phyloP scores from a whole-genome alignment of 2,113 vertebrate genomes.

The Irena cyanogastra region DNA sequence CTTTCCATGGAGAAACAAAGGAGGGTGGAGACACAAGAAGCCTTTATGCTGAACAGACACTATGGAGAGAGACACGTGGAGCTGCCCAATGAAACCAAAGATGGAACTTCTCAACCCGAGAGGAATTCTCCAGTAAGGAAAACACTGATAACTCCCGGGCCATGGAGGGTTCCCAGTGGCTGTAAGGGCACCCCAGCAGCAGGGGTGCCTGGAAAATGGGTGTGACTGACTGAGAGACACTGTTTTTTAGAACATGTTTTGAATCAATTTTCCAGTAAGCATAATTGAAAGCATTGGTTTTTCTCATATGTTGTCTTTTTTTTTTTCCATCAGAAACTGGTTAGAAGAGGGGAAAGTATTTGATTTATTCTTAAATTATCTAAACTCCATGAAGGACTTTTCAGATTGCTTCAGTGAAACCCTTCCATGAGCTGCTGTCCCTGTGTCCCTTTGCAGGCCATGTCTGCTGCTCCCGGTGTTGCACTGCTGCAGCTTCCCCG shows the following conservation, averaged over 20 bases:
- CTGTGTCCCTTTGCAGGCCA: neutral
- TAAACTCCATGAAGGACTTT: slow-evolving; percentile 64
- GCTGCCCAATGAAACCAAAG: slow-evolving; percentile 39
- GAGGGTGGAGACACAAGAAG: slow-evolving; percentile 19
- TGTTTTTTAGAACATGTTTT: neutral
- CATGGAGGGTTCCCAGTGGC: slow-evolving; percentile 89
- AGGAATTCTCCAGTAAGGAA: slow-evolving; percentile 72
- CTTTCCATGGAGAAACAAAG: slow-evolving; percentile 37
- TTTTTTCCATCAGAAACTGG: neutral
- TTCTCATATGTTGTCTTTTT: neutral
- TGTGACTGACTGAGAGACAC: slow-evolving; percentile 27
- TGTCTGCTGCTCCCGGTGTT: neutral
- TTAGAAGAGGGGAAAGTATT: neutral
- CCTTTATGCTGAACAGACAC: neutral
- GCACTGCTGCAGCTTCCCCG: slow-evolving; percentile 28
- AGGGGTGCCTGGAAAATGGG: slow-evolving; percentile 37
- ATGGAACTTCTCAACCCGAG: slow-evolving; percentile 65
- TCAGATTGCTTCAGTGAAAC: slow-evolving; percentile 27
- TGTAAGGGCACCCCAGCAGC: slow-evolving; percentile 72
- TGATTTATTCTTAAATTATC: slow-evolving; percentile 19
- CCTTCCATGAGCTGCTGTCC: slow-evolving; percentile 22
- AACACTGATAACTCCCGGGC: slow-evolving; percentile 84
- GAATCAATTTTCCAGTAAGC: neutral
- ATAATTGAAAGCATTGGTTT: neutral
- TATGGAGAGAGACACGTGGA: slow-evolving; percentile 5